Conservation (phyloP, 2,888 invertebrate genomes). For the Drosophila kuntzei region DNA sequence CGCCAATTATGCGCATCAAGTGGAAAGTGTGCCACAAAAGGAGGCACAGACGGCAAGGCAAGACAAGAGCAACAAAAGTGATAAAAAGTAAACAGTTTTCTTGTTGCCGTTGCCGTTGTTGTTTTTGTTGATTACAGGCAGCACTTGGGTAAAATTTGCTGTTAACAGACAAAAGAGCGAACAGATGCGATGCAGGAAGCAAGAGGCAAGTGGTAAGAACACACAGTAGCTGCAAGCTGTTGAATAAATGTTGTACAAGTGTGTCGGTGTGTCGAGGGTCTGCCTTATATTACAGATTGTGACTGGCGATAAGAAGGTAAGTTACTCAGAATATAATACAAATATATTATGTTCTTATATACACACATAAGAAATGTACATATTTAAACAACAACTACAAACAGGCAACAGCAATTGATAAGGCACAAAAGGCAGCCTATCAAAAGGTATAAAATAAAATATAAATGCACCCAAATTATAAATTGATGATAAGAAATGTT, state of each 20-base stretch:
- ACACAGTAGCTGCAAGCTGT: slow-evolving; percentile 26
- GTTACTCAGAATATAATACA: slow-evolving; percentile 16
- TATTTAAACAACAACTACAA: slow-evolving; percentile 25
- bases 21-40: slow-evolving; percentile 42
- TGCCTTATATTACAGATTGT: slow-evolving; percentile 58
- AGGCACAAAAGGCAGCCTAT: slow-evolving; percentile 34
- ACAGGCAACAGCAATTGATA: slow-evolving; percentile 56
- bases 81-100: slow-evolving; percentile 28
- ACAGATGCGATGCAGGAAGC: background rate
- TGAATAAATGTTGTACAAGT: slow-evolving; percentile 13
- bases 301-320: slow-evolving; percentile 49
- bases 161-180: slow-evolving; percentile 48
- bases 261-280: slow-evolving; percentile 16
- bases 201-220: slow-evolving; percentile 10
- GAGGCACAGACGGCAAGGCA: slow-evolving; percentile 9
- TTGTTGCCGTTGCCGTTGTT: slow-evolving; percentile 4
- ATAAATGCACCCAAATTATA: slow-evolving; percentile 28
- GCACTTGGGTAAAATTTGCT: slow-evolving; percentile 14
- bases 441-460: slow-evolving; percentile 20
- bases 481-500: slow-evolving; percentile 24
- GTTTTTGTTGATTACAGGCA: slow-evolving; percentile 18
- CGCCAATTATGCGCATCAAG: slow-evolving; percentile 55
- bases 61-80: slow-evolving; percentile 22
- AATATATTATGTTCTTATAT: slow-evolving; percentile 11
- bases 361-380: slow-evolving; percentile 11